phyloP scores from a whole-genome alignment of 2,797 vertebrate genomes.

The Sebastolobus alascanus region DNA sequence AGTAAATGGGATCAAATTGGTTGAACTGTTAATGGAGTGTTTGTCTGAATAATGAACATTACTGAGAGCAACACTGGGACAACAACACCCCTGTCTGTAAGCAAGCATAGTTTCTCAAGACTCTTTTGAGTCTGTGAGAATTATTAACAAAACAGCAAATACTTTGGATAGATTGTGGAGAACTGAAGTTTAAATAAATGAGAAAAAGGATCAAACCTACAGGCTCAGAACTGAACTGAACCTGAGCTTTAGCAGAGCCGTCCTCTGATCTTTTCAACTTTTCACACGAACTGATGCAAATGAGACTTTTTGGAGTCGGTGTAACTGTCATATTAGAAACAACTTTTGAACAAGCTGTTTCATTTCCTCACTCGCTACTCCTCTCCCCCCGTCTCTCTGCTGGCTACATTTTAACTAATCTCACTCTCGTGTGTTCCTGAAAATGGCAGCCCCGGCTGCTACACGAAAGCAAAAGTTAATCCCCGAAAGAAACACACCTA shows the following conservation, averaged over 20 bases:
- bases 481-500: conserved; percentile 51
- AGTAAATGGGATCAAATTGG: conserved; percentile 23
- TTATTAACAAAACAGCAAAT: neutral
- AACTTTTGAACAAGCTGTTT: conserved; percentile 42
- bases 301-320: conserved; percentile 27
- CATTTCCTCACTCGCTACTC: neutral
- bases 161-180: neutral
- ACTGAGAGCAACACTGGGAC: neutral
- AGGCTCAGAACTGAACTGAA: conserved; percentile 6
- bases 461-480: conserved; percentile 39
- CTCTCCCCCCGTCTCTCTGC: neutral
- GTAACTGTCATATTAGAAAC: conserved; percentile 42
- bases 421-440: conserved; percentile 43
- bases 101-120: neutral
- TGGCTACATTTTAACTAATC: conserved; percentile 47
- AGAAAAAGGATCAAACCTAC: neutral
- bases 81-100: neutral
- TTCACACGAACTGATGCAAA: conserved; percentile 18
- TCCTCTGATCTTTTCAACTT: conserved; percentile 47
- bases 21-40: neutral
- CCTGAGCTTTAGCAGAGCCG: conserved; percentile 12
- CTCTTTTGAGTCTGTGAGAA: neutral
- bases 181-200: neutral
- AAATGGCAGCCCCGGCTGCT: conserved; percentile 22
- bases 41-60: neutral